phyloP scores from a whole-genome alignment of 2,113 vertebrate species.

The Microcebus lehilahytsara region DNA sequence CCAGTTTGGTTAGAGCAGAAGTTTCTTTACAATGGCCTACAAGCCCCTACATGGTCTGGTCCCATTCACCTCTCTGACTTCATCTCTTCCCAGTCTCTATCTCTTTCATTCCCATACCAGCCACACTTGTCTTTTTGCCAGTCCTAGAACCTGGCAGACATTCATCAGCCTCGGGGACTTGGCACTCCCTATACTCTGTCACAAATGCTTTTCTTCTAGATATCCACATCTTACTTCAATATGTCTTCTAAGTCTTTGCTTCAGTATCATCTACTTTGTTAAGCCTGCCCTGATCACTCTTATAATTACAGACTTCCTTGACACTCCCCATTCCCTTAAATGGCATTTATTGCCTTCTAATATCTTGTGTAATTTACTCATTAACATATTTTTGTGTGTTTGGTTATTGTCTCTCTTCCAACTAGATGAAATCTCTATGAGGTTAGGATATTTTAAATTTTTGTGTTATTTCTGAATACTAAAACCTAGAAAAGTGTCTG shows the following conservation, averaged over 20 bases:
- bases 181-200: neutral
- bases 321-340: neutral
- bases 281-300: neutral
- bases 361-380: neutral
- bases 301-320: neutral
- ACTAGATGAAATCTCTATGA: neutral
- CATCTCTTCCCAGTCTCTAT: neutral
- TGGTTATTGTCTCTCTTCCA: neutral
- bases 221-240: neutral
- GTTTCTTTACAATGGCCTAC: neutral
- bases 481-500: neutral
- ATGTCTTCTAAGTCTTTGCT: neutral
- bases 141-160: neutral
- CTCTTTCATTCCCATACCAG: neutral
- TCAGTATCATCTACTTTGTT: neutral
- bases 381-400: neutral
- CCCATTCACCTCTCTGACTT: neutral
- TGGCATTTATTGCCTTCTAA: neutral
- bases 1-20: neutral
- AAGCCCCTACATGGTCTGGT: neutral
- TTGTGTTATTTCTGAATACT: neutral
- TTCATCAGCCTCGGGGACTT: neutral
- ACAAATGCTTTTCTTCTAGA: neutral
- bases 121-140: neutral
- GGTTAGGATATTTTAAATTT: neutral